Conservation (phyloP, 2,797 vertebrate species). For the Sciurus vulgaris region DNA sequence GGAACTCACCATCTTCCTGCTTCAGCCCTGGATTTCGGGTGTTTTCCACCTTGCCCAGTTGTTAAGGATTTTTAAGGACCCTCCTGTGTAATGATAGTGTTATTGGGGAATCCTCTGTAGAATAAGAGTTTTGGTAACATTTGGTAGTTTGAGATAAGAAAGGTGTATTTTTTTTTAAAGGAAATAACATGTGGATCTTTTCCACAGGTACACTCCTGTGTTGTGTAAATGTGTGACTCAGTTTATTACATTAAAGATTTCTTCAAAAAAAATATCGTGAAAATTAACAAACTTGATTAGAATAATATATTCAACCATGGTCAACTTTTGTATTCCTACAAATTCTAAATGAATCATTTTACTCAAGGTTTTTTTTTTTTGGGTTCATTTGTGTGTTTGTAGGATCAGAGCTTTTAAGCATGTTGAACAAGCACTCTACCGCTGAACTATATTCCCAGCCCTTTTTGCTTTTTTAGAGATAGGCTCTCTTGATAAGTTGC, state of each 20-base stretch:
- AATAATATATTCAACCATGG: not conserved
- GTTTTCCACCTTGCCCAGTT: too few relatives aligned
- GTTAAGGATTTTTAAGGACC: conserved; percentile 25
- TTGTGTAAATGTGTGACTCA: conserved; percentile 42
- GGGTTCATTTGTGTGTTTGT: too few relatives aligned
- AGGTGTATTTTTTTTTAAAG: not conserved
- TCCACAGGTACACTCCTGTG: not conserved
- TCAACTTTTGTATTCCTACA: conserved; percentile 47
- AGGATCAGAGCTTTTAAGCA: not conserved
- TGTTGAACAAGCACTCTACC: not conserved
- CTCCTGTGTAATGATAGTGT: conserved; percentile 18
- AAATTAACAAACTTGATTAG: conserved; percentile 30
- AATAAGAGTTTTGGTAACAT: conserved; percentile 34
- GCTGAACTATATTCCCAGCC: not conserved
- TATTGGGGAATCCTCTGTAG: conserved; percentile 54
- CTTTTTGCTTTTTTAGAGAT: too few relatives aligned
- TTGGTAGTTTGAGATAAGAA: conserved; percentile 63
- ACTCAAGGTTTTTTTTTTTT: too few relatives aligned
- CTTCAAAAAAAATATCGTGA: conserved; percentile 14
- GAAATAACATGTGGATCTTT: not conserved
- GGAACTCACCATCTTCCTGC: too few relatives aligned
- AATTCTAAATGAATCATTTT: conserved; percentile 57
- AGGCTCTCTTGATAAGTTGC: not conserved
- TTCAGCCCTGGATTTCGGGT: too few relatives aligned
- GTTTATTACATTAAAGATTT: conserved; percentile 59